A percentile compares a stretch with the other conserved stretches of the same genome.
phyloP scores from a whole-genome alignment of 2,888 invertebrate genomes.

The Coelopa pilipes region DNA sequence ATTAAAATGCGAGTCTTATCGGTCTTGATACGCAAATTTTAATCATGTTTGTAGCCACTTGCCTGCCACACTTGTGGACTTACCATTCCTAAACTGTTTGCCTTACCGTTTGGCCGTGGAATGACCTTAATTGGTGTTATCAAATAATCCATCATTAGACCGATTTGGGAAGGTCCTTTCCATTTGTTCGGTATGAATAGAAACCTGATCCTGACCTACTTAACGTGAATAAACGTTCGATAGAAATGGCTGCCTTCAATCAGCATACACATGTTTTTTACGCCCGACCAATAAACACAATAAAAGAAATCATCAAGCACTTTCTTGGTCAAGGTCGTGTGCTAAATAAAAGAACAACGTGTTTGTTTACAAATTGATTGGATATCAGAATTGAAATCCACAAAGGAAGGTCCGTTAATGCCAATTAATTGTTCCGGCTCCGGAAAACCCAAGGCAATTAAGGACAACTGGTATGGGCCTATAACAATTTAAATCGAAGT shows the following conservation, averaged over 20 bases:
- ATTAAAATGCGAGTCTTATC: too few species aligned
- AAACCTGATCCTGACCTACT: slow-evolving; percentile 14
- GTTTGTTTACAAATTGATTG: slow-evolving; percentile 3
- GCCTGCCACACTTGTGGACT: too few species aligned
- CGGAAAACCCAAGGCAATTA: too few species aligned
- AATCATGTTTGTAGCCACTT: too few species aligned
- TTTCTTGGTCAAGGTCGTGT: slow-evolving; percentile 23
- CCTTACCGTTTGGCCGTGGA: too few species aligned
- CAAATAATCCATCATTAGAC: too few species aligned
- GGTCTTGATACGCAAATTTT: too few species aligned
- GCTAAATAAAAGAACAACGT: not conserved
- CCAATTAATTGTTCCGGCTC: too few species aligned
- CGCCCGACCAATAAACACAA: not conserved
- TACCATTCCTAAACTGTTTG: too few species aligned
- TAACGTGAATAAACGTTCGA: slow-evolving; percentile 7
- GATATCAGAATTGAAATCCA: not conserved
- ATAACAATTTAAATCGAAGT: too few species aligned
- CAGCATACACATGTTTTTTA: not conserved
- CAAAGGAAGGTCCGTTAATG: not conserved
- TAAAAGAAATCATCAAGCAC: not conserved
- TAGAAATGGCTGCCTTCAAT: not conserved
- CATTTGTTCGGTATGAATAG: not conserved
- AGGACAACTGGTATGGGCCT: too few species aligned
- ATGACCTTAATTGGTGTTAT: too few species aligned
- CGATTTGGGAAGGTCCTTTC: not conserved